Evolutionary conservation across 1,140 invertebrate genomes (phyloP).

Genomic region (Trachelipus rathkii): DNA sequence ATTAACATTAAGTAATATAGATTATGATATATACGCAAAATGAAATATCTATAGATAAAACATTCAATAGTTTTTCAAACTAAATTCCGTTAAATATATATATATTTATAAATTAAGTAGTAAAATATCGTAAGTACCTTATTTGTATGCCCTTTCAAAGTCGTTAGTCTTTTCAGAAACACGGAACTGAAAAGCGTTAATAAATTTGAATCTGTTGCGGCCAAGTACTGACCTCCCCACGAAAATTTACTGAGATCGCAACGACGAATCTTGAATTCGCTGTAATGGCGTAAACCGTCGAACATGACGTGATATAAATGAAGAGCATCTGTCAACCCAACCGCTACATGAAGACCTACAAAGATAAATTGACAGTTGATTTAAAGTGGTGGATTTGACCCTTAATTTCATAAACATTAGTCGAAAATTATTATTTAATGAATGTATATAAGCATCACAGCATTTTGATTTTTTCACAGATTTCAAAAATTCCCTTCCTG

Average conservation of each 20-base stretch:
- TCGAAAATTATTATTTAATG: too few relatives aligned
- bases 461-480: too few relatives aligned
- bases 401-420: too few relatives aligned
- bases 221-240: constrained; percentile 37
- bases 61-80: too few relatives aligned
- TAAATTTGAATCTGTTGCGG: constrained; percentile 39
- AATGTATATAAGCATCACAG: too few relatives aligned
- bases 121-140: constrained; percentile 27
- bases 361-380: neutral
- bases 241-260: constrained; percentile 31
- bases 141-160: constrained; percentile 39
- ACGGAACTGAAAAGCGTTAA: constrained; percentile 34
- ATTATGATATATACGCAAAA: too few relatives aligned
- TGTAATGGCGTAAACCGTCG: constrained; percentile 30
- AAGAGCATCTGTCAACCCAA: constrained; percentile 38
- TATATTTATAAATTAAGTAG: too few relatives aligned
- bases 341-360: constrained; percentile 38
- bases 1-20: too few relatives aligned
- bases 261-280: constrained; percentile 32
- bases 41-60: too few relatives aligned
- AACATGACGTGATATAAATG: constrained; percentile 40
- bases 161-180: constrained; percentile 29
- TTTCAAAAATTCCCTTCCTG: too few relatives aligned
- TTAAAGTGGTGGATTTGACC: too few relatives aligned
- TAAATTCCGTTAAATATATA: too few relatives aligned